Base-by-base conservation (phyloP, 2,113 vertebrate species). In the Chunga burmeisteri region DNA sequence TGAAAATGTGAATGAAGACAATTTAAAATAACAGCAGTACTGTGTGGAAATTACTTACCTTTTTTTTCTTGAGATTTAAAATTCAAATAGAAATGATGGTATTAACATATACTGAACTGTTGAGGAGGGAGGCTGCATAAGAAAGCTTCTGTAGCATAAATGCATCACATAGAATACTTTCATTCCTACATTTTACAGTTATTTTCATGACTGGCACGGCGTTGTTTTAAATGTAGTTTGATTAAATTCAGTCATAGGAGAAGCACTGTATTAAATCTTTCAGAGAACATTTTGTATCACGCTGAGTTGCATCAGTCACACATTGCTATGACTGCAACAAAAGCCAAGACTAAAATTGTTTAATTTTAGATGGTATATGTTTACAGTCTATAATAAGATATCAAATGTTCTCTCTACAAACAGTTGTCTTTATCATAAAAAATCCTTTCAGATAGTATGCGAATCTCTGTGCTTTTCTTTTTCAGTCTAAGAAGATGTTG, bases 291-390 rank as follows among this genome's bases (percentile, higher is more conserved):
- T 90, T 91, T 70, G 63, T 86, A 80, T 91, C 87, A 87, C 79
- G 75, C 62, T 67, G 81, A 67, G 75, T 16, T 94, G 46, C 71
- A 85, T 94, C 94, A 94, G 82, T 79, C 86, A 90, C 70, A 65
- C 70, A 74, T 67, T 11, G 16, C 81, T 91, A 9, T 50, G 93
- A 62, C 70, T 86, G 46, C 86, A 81, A 95, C 93, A 90, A 96
- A 94, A 96, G 70, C 29, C 94, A 88, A 70, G 59, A 52, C 82
- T 81, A 49, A 96, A 90, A 62, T 18, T 42, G 77, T 91, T 95
- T 96, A 78, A 95, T 97, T 97, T 95, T 80, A 58, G 86, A 70
- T 62, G 72, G 49, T 81, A 9, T 62, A 52, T 94, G 72, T 95
- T 94, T 93, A 86, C 78, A 61, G 32, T 65, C 56, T 87, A 59